Conservation (phyloP, 92 coral and sea anemone species). For the Scolanthus callimorphus region DNA sequence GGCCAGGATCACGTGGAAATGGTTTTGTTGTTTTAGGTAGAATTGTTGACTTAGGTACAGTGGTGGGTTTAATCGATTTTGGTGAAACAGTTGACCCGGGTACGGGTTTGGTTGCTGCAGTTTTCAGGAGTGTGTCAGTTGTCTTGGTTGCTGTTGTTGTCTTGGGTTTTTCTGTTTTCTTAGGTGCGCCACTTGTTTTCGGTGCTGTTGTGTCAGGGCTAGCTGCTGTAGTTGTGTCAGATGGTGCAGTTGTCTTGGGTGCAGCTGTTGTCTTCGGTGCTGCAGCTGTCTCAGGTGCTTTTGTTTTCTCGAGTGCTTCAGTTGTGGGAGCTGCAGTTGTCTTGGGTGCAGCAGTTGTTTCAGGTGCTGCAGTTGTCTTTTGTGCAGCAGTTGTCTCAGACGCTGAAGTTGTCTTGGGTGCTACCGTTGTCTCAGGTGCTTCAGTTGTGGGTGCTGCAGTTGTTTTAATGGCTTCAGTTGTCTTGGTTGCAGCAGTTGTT, state of each 20-base stretch:
- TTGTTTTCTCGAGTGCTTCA: conserved; percentile 6
- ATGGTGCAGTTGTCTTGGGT: not conserved
- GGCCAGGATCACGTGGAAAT: too few species aligned
- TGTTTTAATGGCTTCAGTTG: conserved; percentile 2
- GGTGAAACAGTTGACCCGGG: not conserved
- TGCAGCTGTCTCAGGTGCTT: conserved; percentile 7
- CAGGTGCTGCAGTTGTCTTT: not conserved
- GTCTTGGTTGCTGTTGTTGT: not conserved
- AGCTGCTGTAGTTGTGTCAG: not conserved
- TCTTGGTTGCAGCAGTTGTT: conserved; percentile 2
- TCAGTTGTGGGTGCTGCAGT: conserved; percentile 4
- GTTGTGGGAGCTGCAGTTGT: not conserved
- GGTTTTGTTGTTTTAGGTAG: not conserved
- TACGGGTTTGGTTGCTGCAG: not conserved
- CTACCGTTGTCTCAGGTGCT: not conserved
- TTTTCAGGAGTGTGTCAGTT: not conserved
- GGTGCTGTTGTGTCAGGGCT: not conserved
- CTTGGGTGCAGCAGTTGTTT: not conserved
- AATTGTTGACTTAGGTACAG: conserved; percentile 6
- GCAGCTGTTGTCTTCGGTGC: not conserved
- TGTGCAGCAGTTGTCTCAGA: not conserved
- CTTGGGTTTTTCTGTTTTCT: not conserved
- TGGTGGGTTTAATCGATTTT: conserved; percentile 1
- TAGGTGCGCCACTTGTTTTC: not conserved
- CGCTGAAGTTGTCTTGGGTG: not conserved